Base-by-base conservation (phyloP, 1,140 invertebrate species). In the Cryptotermes secundus region DNA sequence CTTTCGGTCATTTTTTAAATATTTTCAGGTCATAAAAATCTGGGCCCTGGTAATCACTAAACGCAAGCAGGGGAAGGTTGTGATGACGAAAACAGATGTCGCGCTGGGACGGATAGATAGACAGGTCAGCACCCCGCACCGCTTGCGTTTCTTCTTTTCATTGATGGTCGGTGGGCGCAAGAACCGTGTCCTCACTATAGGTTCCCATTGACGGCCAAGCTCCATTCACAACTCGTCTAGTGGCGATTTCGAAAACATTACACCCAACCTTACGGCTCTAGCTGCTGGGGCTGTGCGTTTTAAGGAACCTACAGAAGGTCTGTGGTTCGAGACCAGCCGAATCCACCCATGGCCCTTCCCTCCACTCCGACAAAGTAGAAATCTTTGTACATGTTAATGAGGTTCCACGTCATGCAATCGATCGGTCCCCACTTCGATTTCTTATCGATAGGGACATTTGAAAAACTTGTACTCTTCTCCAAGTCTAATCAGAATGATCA, bases 191-290 rank as follows among this genome's bases (percentile, higher is more conserved):
- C n/a, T 10, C n/a, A 31, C 7, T 14, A 72, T n/a, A 26, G 26
- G 1, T 26, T 31, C n/a, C 59, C 59, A 72, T 31, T 72, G 59
- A 72, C 59, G 26, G n/a, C 59, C 0, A n/a, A 31, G 26, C 14
- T 72, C n/a, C 59, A 72, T 72, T 72, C 59, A 72, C 59, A 72
- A 72, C 59, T 26, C n/a, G n/a, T 31, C 59, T 72, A 72, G n/a
- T 31, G 59, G 59, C 59, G 7, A 72, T 72, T 31, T 72, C 59
- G n/a, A 72, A 72, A 72, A 72, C 59, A 72, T 72, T 72, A 16
- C n/a, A 72, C 59, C 26, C 26, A 72, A 6, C 7, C n/a, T 26
- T 14, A 42, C 0, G 19, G 53, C 22, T 59, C 53, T 24, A 12
- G 19, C 53, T 7, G 53, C 19, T 59, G 53, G 7, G 7, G 53